Evolutionary conservation across 2,888 invertebrate species (phyloP).

Genomic region (Cantharis lateralis): DNA sequence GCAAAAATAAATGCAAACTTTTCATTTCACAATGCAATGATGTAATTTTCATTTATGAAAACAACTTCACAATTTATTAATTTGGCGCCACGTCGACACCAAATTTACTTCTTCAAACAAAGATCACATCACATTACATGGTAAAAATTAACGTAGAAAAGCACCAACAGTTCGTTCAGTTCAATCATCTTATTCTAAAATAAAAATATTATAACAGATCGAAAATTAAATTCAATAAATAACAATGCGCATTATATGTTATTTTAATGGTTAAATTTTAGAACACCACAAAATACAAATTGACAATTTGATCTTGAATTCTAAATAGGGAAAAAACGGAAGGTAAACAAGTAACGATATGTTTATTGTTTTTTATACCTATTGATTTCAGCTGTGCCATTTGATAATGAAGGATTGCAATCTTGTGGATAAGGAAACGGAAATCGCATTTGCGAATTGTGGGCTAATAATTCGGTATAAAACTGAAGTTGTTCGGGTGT

Average conservation of each 20-base stretch:
- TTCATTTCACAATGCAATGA: neutral
- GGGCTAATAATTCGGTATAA: slow-evolving; percentile 60
- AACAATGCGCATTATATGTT: neutral
- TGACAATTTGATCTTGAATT: neutral
- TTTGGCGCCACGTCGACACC: neutral
- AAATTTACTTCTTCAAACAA: neutral
- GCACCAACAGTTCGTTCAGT: slow-evolving; percentile 4
- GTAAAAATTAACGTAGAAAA: neutral
- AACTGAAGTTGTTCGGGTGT: slow-evolving; percentile 60
- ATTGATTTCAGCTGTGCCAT: slow-evolving; percentile 13
- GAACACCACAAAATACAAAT: neutral
- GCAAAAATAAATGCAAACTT: neutral
- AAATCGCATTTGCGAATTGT: slow-evolving; percentile 44
- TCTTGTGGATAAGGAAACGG: slow-evolving; percentile 49
- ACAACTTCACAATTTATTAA: neutral
- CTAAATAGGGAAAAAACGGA: slow-evolving; percentile 5
- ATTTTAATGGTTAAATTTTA: neutral
- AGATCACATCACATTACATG: neutral
- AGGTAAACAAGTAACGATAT: slow-evolving; percentile 10
- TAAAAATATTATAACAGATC: neutral
- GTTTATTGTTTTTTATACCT: slow-evolving; percentile 26
- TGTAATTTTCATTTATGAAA: neutral
- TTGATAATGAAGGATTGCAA: slow-evolving; percentile 40
- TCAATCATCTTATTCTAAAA: neutral
- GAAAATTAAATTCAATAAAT: neutral